These are phyloP conservation scores for Meriones psammophilus DNA, from an alignment of 2,797 vertebrate genomes.

Conservation along the genomic window DNA sequence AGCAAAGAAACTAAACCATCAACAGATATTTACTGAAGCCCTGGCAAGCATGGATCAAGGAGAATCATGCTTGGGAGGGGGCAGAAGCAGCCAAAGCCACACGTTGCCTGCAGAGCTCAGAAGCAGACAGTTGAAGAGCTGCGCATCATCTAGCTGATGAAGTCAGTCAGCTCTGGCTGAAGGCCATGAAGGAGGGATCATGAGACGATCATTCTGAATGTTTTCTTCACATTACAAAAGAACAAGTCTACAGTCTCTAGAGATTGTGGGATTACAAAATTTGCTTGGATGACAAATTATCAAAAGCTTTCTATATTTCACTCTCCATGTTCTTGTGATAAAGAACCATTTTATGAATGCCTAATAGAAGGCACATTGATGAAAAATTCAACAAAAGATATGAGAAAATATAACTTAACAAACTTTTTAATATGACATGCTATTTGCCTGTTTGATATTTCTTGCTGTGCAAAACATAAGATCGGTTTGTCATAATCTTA, in stretches of 20 bases:
- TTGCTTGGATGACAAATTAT: constrained; percentile 25
- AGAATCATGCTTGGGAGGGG: neutral
- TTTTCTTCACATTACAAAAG: constrained; percentile 27
- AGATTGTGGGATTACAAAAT: constrained; percentile 31
- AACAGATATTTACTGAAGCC: constrained; percentile 16
- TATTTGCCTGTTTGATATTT: constrained; percentile 79
- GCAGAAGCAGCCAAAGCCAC: neutral
- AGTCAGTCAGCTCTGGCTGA: neutral
- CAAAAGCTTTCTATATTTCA: neutral
- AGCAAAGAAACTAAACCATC: neutral
- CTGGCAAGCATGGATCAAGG: neutral
- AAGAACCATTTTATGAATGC: constrained; percentile 42
- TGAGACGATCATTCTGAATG: neutral
- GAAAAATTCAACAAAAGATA: constrained; percentile 64
- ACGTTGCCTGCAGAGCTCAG: constrained; percentile 29
- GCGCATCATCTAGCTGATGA: constrained; percentile 1
- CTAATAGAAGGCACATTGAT: constrained; percentile 62
- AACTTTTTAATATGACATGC: constrained; percentile 58
- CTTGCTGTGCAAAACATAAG: constrained; percentile 72
- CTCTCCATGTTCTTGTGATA: constrained; percentile 45
- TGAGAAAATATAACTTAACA: constrained; percentile 68
- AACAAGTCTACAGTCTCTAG: neutral
- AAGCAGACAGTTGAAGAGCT: neutral
- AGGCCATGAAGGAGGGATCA: constrained; percentile 35
- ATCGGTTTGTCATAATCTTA: constrained; percentile 80